Base-by-base conservation (phyloP, 2,113 vertebrate genomes). In the Chionomys nivalis region DNA sequence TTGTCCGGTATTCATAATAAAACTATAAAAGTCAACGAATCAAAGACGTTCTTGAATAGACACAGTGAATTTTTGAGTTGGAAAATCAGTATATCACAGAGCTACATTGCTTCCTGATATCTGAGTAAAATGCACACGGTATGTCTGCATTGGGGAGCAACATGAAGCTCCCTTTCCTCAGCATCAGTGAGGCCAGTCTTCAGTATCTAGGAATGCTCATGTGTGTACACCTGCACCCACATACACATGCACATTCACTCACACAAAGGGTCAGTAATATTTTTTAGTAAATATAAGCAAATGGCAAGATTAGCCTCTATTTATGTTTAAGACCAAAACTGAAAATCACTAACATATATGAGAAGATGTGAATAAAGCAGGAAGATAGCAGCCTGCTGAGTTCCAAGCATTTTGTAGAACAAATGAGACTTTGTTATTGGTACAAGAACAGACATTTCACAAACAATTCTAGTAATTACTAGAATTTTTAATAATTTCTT, bases 31-130 rank as follows among this genome's bases (percentile, higher is more conserved):
- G 49, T 10, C 70, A n/a, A 36, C 19, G 28, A 78, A 88, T 31
- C 21, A 78, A 75, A 68, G 11, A 49, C 63, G 10, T 90, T 92
- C 47, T 94, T 94, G 76, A 94, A 70, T 79, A 70, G 94, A 90
- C 3, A 91, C 19, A 36, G 5, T 96, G 63, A 66, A 7, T 86
- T 89, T 33, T 42, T 13, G 39, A 1, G 36, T 68, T 91, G 8
- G 12, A 92, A 90, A 63, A 16, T 9, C 8, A 47, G 7, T 23
- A 85, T 58, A 21, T 13, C 75, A 33, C 70, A 61, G 39, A 86
- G 68, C 12, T 65, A 14, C 17, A 28, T 72, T 42, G 0, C 63
- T 21, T 31, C 17, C 3, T 76, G 26, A 73, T 65, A 14, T 39
- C 47, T 85, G 75, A 83, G 61, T 79, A 26, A 88, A 78, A 42